Evolutionary conservation across 2,888 invertebrate species (phyloP).

Genomic region (Heliconius erato): DNA sequence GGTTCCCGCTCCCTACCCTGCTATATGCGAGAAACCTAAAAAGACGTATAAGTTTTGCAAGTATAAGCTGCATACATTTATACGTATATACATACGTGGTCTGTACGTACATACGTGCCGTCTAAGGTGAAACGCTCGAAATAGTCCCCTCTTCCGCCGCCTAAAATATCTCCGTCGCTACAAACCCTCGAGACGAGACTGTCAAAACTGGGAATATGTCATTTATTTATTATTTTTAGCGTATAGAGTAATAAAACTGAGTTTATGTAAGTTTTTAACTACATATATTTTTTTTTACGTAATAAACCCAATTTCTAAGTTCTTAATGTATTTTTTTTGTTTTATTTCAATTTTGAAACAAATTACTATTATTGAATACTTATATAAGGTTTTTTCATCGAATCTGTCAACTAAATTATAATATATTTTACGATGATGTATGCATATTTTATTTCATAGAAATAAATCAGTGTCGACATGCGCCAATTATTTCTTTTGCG

Average conservation of each 20-base stretch:
- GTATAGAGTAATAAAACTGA: not conserved
- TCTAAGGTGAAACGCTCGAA: constrained; percentile 59
- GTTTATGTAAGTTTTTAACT: not conserved
- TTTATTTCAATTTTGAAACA: not conserved
- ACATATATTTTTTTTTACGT: not conserved
- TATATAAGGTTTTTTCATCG: too few relatives aligned
- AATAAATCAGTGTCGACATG: too few relatives aligned
- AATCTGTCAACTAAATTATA: too few relatives aligned
- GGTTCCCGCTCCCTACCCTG: not conserved
- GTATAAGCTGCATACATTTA: not conserved
- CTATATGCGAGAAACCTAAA: not conserved
- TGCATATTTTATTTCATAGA: too few relatives aligned
- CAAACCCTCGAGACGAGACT: constrained; percentile 34
- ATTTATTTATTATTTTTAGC: not conserved
- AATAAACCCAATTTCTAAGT: not conserved
- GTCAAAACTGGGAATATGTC: constrained; percentile 19
- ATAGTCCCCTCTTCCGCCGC: constrained; percentile 67
- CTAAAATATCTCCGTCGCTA: constrained; percentile 59
- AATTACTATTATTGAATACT: not conserved
- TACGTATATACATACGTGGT: not conserved
- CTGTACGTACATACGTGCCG: constrained; percentile 2
- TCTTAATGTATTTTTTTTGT: not conserved
- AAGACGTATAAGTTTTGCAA: not conserved
- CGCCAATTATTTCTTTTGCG: too few relatives aligned
- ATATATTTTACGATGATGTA: too few relatives aligned